Evolutionary conservation across 23 tunicate species (phyloP), one percentile per base, ranked within the genome.

Genomic region (Trididemnum nubilum): DNA sequence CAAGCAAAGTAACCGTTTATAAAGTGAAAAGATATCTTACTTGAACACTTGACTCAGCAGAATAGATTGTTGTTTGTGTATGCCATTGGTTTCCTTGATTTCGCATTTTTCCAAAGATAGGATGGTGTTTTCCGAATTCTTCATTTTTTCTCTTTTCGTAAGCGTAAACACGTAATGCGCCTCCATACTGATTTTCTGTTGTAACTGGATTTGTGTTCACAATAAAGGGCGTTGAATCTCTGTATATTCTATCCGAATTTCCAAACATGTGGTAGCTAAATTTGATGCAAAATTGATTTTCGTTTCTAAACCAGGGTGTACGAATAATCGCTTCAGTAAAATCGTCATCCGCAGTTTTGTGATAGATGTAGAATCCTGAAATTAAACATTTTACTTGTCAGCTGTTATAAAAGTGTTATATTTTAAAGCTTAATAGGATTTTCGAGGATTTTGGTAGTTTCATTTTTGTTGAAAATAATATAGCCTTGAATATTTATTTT

Each of bases 251-350:
- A 89, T 88, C 88, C 52, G 78, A 71, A 24, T 73, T 24, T 12
- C 98, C 98, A 64, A 29, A 77, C 98, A 93, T 93, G 93, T 93
- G 92, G 32, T 93, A 93, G 35, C 75, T 72, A 80, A 93, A 93
- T 28, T 63, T 35, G 49, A 93, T 80, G 51, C 92, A 87, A 15
- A 34, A 64, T 35, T 26, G 50, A 30, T 44, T 44, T 28, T 69
- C 28, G 32, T 66, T 38, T 0, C 33, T 86, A 34, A 93, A 39
- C 98, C 98, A 93, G 0, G 98, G 98, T 27, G 98, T 75, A 18
- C 93, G 89, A 33, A 93, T 59, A 25, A 93, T 84, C 2, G 98
- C 98, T 73, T 80, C 88, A 59, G 87, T 88, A 15, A 92, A 92
- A 19, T 49, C 51, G 21, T 88, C 86, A n/a, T 88, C 88, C 1